Evolutionary conservation across 1,140 invertebrate genomes (phyloP), one percentile per base, ranked within the genome.

Genomic region (Heliconius eleuchia): DNA sequence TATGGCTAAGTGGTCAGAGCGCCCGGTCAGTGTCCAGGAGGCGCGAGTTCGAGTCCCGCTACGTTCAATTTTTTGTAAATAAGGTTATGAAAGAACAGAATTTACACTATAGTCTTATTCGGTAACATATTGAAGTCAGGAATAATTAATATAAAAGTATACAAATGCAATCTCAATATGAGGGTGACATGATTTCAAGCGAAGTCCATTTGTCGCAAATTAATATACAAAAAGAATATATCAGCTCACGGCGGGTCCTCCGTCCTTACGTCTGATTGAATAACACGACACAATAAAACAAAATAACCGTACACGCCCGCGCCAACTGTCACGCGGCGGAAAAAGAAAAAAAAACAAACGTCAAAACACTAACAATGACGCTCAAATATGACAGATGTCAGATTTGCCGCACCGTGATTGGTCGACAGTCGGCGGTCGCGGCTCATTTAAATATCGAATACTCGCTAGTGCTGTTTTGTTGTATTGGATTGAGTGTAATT

Each of bases 371-470:
- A 86, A 90, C 87, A 89, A 91, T 89, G 86, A 82, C 88, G 85
- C 79, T 78, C 81, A 77, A 86, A 87, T 85, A 86, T 92, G 90
- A 91, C 90, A 92, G 85, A 85, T 92, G 90, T 91, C 89, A 91
- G 88, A 87, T 88, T 86, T 86, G 84, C 78, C 81, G 83, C 82
- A 70, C 76, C 74, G 77, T 80, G 83, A 91, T 88, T 89, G 88
- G 86, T 80, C 83, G 83, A 77, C 81, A 16, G 60, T 13, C 60
- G 60, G 27, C 60, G 60, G 60, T 30, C 78, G 77, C 79, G 78
- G 77, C 84, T 85, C 80, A 86, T 90, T 88, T 87, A 83, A 88
- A 88, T 89, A 84, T 86, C 77, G 85, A 88, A 77, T 46, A 80
- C 74, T 73, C 50, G 86, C 80, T 84, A 84, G 82, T 77, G 66